Evolutionary conservation across 2,797 vertebrate species (phyloP).

Genomic region (Tokudaia tokunoshimensis): DNA sequence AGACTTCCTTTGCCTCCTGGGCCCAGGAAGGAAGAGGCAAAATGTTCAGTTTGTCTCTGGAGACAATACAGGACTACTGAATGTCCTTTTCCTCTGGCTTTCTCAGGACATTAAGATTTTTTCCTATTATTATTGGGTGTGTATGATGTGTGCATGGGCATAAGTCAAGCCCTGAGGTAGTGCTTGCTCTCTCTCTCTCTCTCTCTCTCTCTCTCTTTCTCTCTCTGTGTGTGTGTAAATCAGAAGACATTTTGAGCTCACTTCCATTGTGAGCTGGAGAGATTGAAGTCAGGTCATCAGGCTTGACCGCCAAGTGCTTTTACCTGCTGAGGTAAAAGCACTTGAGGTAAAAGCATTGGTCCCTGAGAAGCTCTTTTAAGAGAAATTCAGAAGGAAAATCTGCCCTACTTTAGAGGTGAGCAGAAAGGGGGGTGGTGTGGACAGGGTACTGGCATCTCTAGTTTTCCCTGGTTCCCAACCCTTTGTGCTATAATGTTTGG

Average conservation of each 20-base stretch:
- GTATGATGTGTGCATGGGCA: background rate
- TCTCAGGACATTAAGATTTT: background rate
- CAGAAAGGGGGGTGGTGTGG: background rate
- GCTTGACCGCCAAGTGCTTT: background rate
- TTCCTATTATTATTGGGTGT: background rate
- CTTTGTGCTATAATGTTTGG: background rate
- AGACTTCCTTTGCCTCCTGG: background rate
- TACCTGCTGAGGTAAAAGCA: background rate
- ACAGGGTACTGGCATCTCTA: background rate
- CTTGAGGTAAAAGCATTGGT: background rate
- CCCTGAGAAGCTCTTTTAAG: background rate
- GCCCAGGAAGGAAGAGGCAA: background rate
- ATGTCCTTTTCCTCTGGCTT: background rate
- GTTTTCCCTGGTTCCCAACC: no score
- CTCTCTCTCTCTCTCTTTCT: no score
- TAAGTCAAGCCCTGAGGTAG: background rate
- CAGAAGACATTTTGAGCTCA: background rate
- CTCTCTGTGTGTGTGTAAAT: background rate
- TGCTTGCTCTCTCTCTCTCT: no score
- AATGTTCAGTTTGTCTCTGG: background rate
- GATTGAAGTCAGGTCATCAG: background rate
- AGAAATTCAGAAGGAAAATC: background rate
- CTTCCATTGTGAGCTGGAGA: background rate
- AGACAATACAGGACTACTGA: background rate
- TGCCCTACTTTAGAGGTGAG: background rate